Base-by-base conservation (phyloP, 2,797 vertebrate species). In the Discoglossus pictus region DNA sequence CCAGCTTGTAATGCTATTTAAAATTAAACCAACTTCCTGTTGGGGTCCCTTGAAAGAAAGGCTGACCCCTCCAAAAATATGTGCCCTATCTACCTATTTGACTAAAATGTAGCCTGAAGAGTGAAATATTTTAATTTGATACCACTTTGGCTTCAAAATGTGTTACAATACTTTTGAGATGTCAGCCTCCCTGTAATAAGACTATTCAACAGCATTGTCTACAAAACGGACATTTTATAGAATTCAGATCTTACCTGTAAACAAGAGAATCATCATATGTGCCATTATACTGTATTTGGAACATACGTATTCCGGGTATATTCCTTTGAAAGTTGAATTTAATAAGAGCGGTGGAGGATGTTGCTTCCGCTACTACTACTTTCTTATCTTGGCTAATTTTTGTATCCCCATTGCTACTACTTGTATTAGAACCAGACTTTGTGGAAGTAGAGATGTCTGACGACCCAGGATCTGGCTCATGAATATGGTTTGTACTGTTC, bases 311-410 rank as follows among this genome's bases (percentile, higher is more conserved):
- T 61, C 96, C 96, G 0, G 96, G 96, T 63, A 98, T 98, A 81
- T 94, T 98, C 86, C 95, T 94, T 86, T 99, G 96, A 79, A 98
- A 98, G 84, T 98, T 95, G 80, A 99, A 99, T 80, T 98, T 96
- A 69, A 99, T 94, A 54, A 99, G 87, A 1, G 88, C 97, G 0
- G 96, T 98, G 1, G 97, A 99, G 0, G 97, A 96, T 0, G 96
- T 97, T 16, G 96, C 93, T 80, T 99, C 96, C 0, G 95, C 95
- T 0, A 92, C 89, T 1, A 97, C 94, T 80, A 98, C 95, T 67
- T 93, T 91, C 82, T 93, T 95, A 56, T 98, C 96, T 76, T 88
- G 93, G 78, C 88, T 94, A 0, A 90, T 78, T 81, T 99, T 99
- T 11, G 90, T 89, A 25, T 99, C 97, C 1, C 92, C 92, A 0